A percentile compares a stretch with the other conserved stretches of the same genome.
phyloP scores from a whole-genome alignment of 2,888 invertebrate genomes.

The Agrotis segetum region DNA sequence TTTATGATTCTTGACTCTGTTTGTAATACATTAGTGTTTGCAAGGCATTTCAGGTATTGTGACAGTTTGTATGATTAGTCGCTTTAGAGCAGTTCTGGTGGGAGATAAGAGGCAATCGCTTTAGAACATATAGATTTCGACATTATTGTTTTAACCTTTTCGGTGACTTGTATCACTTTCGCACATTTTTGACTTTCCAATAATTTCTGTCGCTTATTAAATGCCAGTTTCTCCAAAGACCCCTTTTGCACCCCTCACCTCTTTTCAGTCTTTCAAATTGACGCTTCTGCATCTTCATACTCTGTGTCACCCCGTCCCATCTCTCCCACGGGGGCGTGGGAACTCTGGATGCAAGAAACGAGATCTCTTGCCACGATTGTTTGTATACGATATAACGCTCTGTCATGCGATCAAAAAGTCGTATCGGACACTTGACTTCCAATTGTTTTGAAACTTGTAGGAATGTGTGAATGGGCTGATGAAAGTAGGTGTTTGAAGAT shows the following conservation, averaged over 20 bases:
- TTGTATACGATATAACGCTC: constrained; percentile 63
- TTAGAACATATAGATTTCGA: too few species aligned
- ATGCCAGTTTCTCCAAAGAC: background rate
- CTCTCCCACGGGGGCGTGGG: constrained; percentile 72
- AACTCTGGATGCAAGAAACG: constrained; percentile 64
- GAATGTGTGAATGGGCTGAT: constrained; percentile 56
- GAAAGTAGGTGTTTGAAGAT: constrained; percentile 37
- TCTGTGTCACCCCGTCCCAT: constrained; percentile 52
- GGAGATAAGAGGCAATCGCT: too few species aligned
- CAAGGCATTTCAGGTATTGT: too few species aligned
- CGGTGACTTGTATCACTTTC: background rate
- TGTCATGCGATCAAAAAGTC: constrained; percentile 64
- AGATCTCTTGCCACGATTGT: constrained; percentile 67
- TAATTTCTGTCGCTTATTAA: background rate
- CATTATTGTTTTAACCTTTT: too few species aligned
- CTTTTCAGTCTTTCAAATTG: background rate
- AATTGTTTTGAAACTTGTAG: constrained; percentile 52
- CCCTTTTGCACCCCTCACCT: too few species aligned
- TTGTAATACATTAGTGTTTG: too few species aligned
- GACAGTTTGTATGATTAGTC: too few species aligned
- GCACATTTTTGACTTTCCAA: background rate
- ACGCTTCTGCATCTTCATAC: constrained; percentile 26
- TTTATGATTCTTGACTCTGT: too few species aligned
- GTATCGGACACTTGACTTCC: constrained; percentile 52
- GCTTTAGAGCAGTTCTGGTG: too few species aligned